These are phyloP conservation scores for Dermolepida albohirtum DNA, from an alignment of 2,888 invertebrate species.

Conservation along the genomic window DNA sequence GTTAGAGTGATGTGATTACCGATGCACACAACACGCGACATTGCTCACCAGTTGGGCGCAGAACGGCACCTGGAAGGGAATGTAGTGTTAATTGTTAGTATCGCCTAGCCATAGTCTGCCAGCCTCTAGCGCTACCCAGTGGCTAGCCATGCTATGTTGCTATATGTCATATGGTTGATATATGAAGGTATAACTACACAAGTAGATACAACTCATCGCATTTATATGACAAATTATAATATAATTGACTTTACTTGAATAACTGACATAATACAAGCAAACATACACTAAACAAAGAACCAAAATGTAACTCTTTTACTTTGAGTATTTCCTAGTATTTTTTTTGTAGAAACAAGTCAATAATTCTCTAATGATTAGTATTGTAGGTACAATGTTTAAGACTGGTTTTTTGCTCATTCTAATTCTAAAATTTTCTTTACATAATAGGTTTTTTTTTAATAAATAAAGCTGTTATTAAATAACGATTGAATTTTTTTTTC, in stretches of 20 bases:
- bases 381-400: too few species aligned
- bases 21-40: conserved; percentile 95
- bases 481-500: too few species aligned
- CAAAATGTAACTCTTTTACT: conserved; percentile 19
- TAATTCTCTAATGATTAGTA: too few species aligned
- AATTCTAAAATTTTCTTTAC: too few species aligned
- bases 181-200: conserved; percentile 18
- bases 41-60: conserved; percentile 95
- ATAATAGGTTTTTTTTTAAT: too few species aligned
- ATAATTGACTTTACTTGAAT: conserved; percentile 12
- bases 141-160: conserved; percentile 61
- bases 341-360: background rate
- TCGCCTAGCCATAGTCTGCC: conserved; percentile 64
- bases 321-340: background rate
- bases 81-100: conserved; percentile 68
- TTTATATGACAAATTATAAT: background rate
- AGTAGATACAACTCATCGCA: conserved; percentile 27
- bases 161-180: conserved; percentile 39
- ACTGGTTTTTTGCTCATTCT: too few species aligned
- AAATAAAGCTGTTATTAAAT: too few species aligned
- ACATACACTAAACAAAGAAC: conserved; percentile 36
- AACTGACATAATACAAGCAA: conserved; percentile 31
- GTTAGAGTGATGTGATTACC: conserved; percentile 87
- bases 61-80: conserved; percentile 86
- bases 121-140: conserved; percentile 59